A percentile compares a stretch with the other conserved stretches of the same genome.
Conservation (phyloP, 2,888 invertebrate species). For the Megastigmus dorsalis region DNA sequence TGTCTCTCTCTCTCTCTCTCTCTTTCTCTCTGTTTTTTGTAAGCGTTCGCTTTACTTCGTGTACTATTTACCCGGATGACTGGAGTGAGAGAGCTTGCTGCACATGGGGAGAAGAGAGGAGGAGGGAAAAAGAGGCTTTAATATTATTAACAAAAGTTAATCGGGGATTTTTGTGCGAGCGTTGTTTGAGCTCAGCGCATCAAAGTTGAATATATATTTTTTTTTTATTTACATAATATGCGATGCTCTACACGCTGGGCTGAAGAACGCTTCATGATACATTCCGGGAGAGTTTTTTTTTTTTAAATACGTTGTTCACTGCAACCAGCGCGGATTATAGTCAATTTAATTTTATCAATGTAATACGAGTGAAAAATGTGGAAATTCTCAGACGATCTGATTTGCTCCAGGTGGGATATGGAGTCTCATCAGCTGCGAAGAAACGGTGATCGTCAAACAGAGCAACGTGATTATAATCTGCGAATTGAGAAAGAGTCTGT, state of each 20-base stretch:
- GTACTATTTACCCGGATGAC: background rate
- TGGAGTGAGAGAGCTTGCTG: background rate
- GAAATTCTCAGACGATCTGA: no score
- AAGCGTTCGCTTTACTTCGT: background rate
- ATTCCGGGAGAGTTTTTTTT: background rate
- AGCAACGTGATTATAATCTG: no score
- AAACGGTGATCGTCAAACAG: no score
- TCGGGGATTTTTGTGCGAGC: background rate
- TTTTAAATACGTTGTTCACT: no score
- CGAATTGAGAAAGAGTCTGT: no score
- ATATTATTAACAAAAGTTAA: constrained; percentile 13
- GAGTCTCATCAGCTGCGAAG: no score
- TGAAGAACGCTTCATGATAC: background rate
- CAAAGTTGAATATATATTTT: background rate
- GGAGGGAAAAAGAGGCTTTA: background rate
- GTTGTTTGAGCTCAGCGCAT: background rate
- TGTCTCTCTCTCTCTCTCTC: no score
- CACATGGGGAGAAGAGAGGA: background rate
- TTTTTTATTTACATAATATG: background rate
- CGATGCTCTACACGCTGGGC: background rate
- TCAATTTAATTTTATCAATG: no score
- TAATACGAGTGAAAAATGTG: no score
- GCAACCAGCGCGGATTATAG: no score
- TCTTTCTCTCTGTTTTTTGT: background rate
- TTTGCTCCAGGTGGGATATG: no score